Evolutionary conservation across 2,888 invertebrate genomes (phyloP).

Genomic region (Dolomedes plantarius): DNA sequence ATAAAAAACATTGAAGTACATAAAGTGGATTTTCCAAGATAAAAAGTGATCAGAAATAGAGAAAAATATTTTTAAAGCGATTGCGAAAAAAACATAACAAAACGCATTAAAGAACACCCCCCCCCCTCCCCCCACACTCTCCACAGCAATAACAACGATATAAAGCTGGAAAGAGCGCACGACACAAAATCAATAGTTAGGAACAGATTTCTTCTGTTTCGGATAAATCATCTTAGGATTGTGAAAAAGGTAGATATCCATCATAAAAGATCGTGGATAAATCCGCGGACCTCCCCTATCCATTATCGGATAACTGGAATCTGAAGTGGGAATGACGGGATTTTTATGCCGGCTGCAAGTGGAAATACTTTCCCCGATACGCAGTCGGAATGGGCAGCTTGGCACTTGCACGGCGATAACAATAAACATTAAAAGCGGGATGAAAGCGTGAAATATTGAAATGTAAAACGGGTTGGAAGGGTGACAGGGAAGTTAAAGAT

Average conservation of each 20-base stretch:
- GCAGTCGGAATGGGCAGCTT: no score
- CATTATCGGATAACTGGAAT: slow-evolving; percentile 5
- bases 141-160: background rate
- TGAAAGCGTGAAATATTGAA: background rate
- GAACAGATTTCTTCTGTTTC: background rate
- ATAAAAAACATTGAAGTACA: no score
- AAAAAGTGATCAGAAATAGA: no score
- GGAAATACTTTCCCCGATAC: background rate
- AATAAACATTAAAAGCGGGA: background rate
- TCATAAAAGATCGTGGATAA: background rate
- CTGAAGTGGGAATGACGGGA: background rate
- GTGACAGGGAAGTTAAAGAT: no score
- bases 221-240: background rate
- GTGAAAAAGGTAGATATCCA: background rate
- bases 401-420: background rate
- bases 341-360: background rate
- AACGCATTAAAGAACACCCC: background rate
- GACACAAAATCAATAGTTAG: background rate
- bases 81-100: background rate
- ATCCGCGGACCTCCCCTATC: background rate
- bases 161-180: background rate
- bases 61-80: no score
- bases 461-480: no score
- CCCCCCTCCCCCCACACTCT: background rate
- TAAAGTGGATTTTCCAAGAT: no score